Base-by-base conservation (phyloP, 2,113 vertebrate species). In the Misgurnus mizolepis region DNA sequence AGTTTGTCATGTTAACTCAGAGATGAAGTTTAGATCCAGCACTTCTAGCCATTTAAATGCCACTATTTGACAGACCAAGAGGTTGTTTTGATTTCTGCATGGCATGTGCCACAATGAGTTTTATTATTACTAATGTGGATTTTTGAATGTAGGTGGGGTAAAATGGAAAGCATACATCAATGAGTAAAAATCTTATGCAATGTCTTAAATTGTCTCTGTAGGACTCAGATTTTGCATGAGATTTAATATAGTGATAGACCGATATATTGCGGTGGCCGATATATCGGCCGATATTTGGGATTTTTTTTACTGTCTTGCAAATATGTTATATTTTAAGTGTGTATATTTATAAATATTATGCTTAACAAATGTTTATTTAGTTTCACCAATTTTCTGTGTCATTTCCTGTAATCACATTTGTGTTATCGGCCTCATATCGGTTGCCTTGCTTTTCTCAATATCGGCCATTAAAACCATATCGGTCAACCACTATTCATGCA, bases 91-190 rank as follows among this genome's bases (percentile, higher is more conserved):
- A 87, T 86, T 89, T 84, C 86, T 93, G 92, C 93, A 93, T 94
- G 92, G 92, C 92, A 92, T 93, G 91, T 87, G 85, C 82, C 90
- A 76, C 85, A 85, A 66, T 86, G 86, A 86, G 88, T 89, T 84
- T 75, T 86, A 83, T 73, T 74, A 73, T 88, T 86, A 80, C 15
- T 85, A 67, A 89, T 83, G 34, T 53, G 34, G 27, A 34, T 34
- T 79, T 73, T 86, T 77, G 45, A 79, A 82, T 79, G 88, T 89
- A 93, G 92, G 84, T 89, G 88, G 90, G 90, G 90, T 93, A 90
- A 87, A 92, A 93, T 93, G 91, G 91, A 88, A 85, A 56, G 45
- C 27, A 7, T 17, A 18, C 49, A 18, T 40, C 7, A 67, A 45
- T 1, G 40, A 58, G 18, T 41, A 22, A 9, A 22, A 1, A 14